Conservation (phyloP, 2,113 vertebrate genomes). For the Sturnus vulgaris region DNA sequence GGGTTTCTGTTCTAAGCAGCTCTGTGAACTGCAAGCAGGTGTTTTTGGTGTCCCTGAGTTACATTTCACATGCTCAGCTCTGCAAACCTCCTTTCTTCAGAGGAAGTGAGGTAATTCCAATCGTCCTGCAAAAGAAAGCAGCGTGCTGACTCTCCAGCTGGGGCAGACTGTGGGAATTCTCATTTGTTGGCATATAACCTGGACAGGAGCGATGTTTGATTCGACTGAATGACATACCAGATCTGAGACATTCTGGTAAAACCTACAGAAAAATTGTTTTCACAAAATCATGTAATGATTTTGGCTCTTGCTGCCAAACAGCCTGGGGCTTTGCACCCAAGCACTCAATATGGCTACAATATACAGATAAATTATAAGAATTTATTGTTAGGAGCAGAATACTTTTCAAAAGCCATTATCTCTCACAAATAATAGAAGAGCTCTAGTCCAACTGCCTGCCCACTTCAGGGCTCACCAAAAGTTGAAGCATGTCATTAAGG, state of each 20-base stretch:
- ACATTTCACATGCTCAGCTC: neutral
- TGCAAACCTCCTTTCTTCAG: neutral
- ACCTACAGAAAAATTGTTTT: neutral
- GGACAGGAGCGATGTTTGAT: neutral
- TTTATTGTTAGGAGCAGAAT: neutral
- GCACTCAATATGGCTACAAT: neutral
- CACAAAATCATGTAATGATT: neutral
- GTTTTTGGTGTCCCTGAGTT: neutral
- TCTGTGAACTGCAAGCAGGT: neutral
- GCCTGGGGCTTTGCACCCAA: neutral
- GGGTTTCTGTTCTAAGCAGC: rapidly evolving
- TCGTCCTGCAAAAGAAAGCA: neutral
- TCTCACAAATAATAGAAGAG: neutral
- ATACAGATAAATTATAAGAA: neutral
- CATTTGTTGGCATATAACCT: neutral
- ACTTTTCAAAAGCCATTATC: neutral
- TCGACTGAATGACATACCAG: neutral
- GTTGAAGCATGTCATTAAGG: neutral
- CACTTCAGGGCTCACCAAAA: neutral
- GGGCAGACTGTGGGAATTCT: neutral
- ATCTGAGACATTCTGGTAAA: neutral
- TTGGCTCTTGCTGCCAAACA: neutral
- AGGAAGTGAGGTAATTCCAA: slow-evolving; percentile 4
- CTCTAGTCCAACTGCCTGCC: neutral
- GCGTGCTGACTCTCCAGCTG: neutral